phyloP scores from a whole-genome alignment of 2,888 invertebrate genomes.

The Limnephilus lunatus region DNA sequence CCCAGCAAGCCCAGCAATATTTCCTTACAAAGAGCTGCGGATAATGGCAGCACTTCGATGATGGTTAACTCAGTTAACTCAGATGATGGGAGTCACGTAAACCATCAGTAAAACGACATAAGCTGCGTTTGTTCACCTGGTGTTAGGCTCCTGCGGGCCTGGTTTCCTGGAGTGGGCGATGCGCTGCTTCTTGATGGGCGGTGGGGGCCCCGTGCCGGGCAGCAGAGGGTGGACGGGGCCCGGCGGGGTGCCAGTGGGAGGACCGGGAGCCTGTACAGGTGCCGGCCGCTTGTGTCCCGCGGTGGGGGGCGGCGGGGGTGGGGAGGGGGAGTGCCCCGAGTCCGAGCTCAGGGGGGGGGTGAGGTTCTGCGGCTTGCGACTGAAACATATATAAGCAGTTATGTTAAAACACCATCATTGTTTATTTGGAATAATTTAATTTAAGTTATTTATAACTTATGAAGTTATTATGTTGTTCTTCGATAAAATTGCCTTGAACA shows the following conservation, averaged over 20 bases:
- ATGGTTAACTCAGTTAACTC: too few relatives aligned
- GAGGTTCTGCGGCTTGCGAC: constrained; percentile 93
- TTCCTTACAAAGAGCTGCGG: too few relatives aligned
- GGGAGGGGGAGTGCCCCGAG: constrained; percentile 88
- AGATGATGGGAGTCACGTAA: neutral
- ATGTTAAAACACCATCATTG: constrained; percentile 42
- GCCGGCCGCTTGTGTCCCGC: constrained; percentile 74
- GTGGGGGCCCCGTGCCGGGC: constrained; percentile 70
- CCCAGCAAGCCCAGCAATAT: too few relatives aligned
- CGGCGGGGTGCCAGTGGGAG: constrained; percentile 78
- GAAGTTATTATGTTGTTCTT: too few relatives aligned
- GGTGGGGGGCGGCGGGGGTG: constrained; percentile 85
- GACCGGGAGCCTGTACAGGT: constrained; percentile 80
- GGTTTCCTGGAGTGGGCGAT: constrained; percentile 89
- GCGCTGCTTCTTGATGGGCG: constrained; percentile 86
- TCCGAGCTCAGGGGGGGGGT: constrained; percentile 93
- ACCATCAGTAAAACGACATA: too few relatives aligned
- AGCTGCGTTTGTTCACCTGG: constrained; percentile 32
- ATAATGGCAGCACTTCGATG: too few relatives aligned
- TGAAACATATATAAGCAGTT: constrained; percentile 69
- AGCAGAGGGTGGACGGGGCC: constrained; percentile 79
- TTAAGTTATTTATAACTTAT: too few relatives aligned
- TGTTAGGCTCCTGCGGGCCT: constrained; percentile 37
- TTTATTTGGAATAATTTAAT: constrained; percentile 19
- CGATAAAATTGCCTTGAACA: neutral